Base-by-base conservation (phyloP, 2,797 vertebrate genomes). In the Macroramphosus scolopax region DNA sequence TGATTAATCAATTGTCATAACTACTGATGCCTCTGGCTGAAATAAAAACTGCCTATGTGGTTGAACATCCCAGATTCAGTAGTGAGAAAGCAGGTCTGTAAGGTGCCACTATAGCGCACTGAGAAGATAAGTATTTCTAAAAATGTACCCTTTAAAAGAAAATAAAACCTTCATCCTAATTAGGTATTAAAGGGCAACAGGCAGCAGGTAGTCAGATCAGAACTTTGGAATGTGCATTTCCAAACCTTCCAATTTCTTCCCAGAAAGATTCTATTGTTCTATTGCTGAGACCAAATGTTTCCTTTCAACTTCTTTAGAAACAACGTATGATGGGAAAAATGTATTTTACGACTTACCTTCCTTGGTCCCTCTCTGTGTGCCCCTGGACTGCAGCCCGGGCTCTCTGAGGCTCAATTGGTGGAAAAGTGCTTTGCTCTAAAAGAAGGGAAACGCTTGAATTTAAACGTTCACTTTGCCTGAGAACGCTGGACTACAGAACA, bases 331-430 rank as follows among this genome's bases (percentile, higher is more conserved):
- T 6, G 63, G 49, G 48, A 80, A 43, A 71, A 86, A 82, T 68
- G 74, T 69, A 58, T 76, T 80, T 68, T 51, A 68, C 18, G 51
- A 87, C 91, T 88, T 78, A 97, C 96, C 93, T 88, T 98, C 95
- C 82, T 93, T 95, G 72, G 82, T 89, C 78, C 94, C 93, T 45
- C 86, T 91, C 59, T 90, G 82, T 39, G 89, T 66, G 65, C 86
- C 87, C 88, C 91, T 92, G 32, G 90, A 85, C 56, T 92, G 93
- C 17, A 92, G 88, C 89, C 92, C 93, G 51, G 88, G 95, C 77
- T 99, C 96, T 81, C 92, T 97, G 40, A 93, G 70, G 82, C 95
- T 97, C 88, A 94, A 89, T 61, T 98, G 96, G 73, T 97, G 94
- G 89, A 92, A 94, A 82, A 95, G 88, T 37, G 92, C 86, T 91